Percentiles rank a stretch among this genome's conserved stretches.
phyloP scores from a whole-genome alignment of 2,797 vertebrate genomes.

The Malurus leucopterus region DNA sequence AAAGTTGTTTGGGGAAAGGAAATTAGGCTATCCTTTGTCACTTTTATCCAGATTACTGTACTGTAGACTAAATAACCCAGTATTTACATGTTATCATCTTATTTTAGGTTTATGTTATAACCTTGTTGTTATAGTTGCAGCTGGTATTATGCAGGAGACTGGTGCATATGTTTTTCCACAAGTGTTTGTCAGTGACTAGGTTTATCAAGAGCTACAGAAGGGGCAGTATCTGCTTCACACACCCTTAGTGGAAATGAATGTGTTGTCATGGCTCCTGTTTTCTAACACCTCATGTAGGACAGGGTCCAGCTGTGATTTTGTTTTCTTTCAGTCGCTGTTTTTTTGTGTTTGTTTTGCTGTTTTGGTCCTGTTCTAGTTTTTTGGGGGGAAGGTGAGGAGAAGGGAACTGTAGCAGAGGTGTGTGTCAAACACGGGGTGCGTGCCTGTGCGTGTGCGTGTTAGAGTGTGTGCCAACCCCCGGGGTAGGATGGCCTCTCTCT shows the following conservation, averaged over 20 bases:
- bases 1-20: constrained; percentile 75
- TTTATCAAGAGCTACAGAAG: constrained; percentile 63
- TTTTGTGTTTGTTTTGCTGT: background rate
- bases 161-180: constrained; percentile 79
- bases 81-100: constrained; percentile 91
- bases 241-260: constrained; percentile 63
- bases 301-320: constrained; percentile 52
- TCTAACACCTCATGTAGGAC: constrained; percentile 37
- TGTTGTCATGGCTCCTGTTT: constrained; percentile 59
- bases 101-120: constrained; percentile 89
- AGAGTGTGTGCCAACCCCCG: background rate
- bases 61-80: constrained; percentile 88
- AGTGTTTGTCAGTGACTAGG: constrained; percentile 67
- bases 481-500: background rate
- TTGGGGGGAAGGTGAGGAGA: background rate
- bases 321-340: background rate
- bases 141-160: constrained; percentile 82
- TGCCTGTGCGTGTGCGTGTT: accelerated
- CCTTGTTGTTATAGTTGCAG: constrained; percentile 84
- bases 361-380: constrained; percentile 23
- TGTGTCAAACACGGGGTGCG: background rate
- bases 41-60: constrained; percentile 91
- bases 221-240: constrained; percentile 64
- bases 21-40: constrained; percentile 77
- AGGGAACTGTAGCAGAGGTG: constrained; percentile 48